Evolutionary conservation across 2,888 invertebrate species (phyloP).

Genomic region (Pelosia muscerda): DNA sequence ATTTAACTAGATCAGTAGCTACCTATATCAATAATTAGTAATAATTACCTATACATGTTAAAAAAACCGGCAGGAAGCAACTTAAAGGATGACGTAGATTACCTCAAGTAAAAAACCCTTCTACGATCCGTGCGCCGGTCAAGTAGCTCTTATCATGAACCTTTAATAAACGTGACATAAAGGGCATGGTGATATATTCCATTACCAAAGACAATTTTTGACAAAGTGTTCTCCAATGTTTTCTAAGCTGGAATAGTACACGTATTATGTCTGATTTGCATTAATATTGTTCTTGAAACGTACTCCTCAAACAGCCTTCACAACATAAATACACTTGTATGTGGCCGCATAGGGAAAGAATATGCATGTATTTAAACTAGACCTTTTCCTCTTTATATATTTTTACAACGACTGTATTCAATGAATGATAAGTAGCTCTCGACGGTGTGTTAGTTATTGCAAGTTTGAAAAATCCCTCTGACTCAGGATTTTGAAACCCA

Average conservation of each 20-base stretch:
- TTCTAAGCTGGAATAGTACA: conserved; percentile 3
- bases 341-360: neutral
- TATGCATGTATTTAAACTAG: neutral
- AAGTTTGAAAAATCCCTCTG: neutral
- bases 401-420: neutral
- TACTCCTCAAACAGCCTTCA: conserved; percentile 10
- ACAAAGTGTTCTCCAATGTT: conserved; percentile 7
- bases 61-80: no score
- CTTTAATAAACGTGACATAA: neutral
- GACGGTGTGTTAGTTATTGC: neutral
- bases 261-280: conserved; percentile 2
- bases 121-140: neutral
- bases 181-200: conserved; percentile 3
- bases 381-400: conserved; percentile 12
- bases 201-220: conserved; percentile 1
- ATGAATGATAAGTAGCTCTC: neutral
- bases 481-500: no score
- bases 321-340: neutral
- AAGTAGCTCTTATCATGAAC: neutral
- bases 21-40: no score
- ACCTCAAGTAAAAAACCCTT: neutral
- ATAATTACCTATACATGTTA: no score
- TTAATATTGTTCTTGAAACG: conserved; percentile 15
- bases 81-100: no score
- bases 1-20: neutral